Conservation (phyloP, 2,113 vertebrate species). For the Alouatta palliata region DNA sequence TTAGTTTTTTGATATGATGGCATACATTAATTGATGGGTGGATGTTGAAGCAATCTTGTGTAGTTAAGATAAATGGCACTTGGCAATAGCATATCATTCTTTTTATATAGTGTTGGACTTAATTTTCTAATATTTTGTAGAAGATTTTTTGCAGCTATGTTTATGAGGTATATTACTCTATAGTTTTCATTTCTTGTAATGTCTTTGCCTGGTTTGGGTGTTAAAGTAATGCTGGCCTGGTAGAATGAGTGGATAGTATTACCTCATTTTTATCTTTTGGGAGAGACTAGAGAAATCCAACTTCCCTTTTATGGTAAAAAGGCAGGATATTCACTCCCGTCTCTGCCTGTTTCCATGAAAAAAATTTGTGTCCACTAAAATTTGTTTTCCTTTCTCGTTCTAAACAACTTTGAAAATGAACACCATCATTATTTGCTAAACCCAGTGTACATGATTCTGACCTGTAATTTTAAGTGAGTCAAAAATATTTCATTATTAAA, state of each 20-base stretch:
- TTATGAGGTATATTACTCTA: background rate
- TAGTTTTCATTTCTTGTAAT: background rate
- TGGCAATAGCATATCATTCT: background rate
- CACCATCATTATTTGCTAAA: background rate
- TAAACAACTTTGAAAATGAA: background rate
- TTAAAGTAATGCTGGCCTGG: background rate
- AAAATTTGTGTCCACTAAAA: background rate
- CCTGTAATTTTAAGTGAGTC: background rate
- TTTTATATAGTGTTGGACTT: background rate
- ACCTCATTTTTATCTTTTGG: background rate
- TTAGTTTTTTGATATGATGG: background rate
- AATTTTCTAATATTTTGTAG: background rate
- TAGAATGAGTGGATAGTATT: background rate
- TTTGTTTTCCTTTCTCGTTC: background rate
- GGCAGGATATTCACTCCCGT: background rate
- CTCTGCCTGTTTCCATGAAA: background rate
- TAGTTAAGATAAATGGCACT: background rate
- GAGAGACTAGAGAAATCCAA: background rate
- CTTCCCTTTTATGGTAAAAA: background rate
- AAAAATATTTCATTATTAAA: background rate
- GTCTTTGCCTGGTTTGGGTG: background rate
- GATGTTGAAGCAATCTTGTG: background rate
- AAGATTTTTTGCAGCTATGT: background rate
- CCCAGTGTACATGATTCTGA: background rate
- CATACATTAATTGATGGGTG: background rate